Base-by-base conservation (phyloP, 1,140 invertebrate species). In the Anagrus nilaparvatae region DNA sequence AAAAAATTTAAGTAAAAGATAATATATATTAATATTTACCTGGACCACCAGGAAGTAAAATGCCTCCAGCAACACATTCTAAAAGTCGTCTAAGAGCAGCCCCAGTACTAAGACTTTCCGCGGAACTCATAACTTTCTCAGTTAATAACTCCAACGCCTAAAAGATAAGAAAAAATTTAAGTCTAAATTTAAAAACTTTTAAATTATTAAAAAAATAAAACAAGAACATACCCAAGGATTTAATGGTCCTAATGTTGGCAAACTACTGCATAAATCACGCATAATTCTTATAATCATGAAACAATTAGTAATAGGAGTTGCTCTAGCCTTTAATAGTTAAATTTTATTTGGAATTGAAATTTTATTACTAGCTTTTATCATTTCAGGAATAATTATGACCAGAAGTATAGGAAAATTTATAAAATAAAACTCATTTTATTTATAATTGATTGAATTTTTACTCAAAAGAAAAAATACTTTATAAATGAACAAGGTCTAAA, bases 211-310 rank as follows among this genome's bases (percentile, higher is more conserved):
- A 33, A 13, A 27, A 27, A 28, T 18, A 18, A 36, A 4, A 32
- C 12, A 27, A 24, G 9, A 34, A 68, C 69, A 61, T 71, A 92
- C 89, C 86, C 92, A 97, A 54, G 84, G 78, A 53, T 82, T 86
- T 17, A 97, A 70, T 32, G 88, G 82, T 47, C 83, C 79, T 92
- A 92, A 97, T 27, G 88, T 92, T 34, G 88, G 85, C 48, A 92
- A 82, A 54, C 93, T 76, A 58, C 87, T 84, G 70, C 90, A 93
- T 23, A 97, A 76, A 73, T 98, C 94, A 45, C 93, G 74, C 61
- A 97, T 76, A 56, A 97, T 89, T 47, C 93, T 77, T 57, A 98
- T 93, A 47, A 96, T 81, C 69, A 97, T 85, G 16, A 96, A 87
- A 65, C 92, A 97, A 51, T 87, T 94, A 65, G 90, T 88, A 51